Evolutionary conservation across 2,888 invertebrate species (phyloP), one percentile per base, ranked within the genome.

Genomic region (Arctia plantaginis): DNA sequence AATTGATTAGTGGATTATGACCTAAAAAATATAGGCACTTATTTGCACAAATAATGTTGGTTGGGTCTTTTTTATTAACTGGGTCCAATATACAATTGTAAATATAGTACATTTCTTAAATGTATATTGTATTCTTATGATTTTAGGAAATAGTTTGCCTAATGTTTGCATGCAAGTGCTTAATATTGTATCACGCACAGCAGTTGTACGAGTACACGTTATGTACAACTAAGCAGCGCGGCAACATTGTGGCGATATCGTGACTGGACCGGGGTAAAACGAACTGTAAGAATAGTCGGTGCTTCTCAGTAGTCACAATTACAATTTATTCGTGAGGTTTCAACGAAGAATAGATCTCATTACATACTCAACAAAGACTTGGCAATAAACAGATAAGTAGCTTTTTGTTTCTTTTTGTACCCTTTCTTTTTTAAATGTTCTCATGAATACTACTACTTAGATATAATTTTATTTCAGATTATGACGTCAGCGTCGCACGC

Each of bases 171-270:
- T 51, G 23, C 23, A 51, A 51, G 51, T 20, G 7, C 51, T 51
- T 15, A 23, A 23, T 23, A 23, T 51, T 20, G 51, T 23, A 51
- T 51, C 51, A 51, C 51, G 7, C 18, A 1, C 8, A 51, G 4
- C 51, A 51, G 51, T 51, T 51, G 51, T 51, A 51, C 51, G 51
- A 51, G 51, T 51, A 20, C 23, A 51, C 23, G 51, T 51, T n/a
- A 20, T 44, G 72, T 30, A 68, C 69, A 74, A 44, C 33, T 18
- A 51, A 75, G 70, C 69, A 77, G 82, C 73, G 79, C 72, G 81
- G 72, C 75, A 82, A 80, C 80, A 84, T 80, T 77, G 70, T 72
- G 76, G 18, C 35, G 79, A 85, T 85, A 80, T 71, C 69, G 10
- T 73, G 65, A 47, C 76, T 70, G 62, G 69, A 51, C 66, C 33